Conservation (phyloP, 2,113 vertebrate genomes). For the Corvus moneduloides region DNA sequence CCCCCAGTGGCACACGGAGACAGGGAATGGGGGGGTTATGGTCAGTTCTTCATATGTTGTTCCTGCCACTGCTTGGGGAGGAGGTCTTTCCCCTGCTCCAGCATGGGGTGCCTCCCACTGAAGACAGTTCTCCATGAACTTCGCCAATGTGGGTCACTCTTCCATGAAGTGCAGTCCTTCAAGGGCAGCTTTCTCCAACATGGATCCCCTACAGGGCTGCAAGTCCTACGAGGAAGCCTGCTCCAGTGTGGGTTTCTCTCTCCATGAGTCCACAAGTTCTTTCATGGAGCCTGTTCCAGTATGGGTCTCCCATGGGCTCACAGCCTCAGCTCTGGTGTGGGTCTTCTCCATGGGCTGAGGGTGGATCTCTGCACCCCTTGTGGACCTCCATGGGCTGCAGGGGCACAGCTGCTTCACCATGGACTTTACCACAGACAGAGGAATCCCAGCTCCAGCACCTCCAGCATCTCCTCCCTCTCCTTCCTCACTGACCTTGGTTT, state of each 20-base stretch:
- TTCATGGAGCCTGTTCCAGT: not conserved
- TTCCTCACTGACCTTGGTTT: not conserved
- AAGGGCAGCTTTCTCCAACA: not conserved
- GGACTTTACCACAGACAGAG: not conserved
- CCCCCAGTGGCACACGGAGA: accelerated
- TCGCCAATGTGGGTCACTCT: not conserved
- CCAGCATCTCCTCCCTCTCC: too few species aligned
- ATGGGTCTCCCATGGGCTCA: accelerated
- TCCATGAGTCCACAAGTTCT: not conserved
- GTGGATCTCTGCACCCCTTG: too few species aligned
- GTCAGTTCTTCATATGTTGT: not conserved
- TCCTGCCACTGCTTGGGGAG: not conserved
- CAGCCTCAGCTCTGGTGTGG: not conserved
- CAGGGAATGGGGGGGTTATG: not conserved
- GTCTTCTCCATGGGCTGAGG: not conserved
- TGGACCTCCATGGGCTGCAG: not conserved
- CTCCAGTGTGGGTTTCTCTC: not conserved
- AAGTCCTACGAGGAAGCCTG: not conserved
- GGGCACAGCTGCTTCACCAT: not conserved
- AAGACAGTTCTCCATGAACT: not conserved
- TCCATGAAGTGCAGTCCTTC: not conserved
- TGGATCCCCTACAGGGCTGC: not conserved
- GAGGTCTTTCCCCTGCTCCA: not conserved
- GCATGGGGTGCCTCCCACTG: accelerated
- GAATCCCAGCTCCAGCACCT: not conserved